Evolutionary conservation across 1,140 invertebrate species (phyloP), one percentile per base, ranked within the genome.

Genomic region (Eufriesea mexicana): DNA sequence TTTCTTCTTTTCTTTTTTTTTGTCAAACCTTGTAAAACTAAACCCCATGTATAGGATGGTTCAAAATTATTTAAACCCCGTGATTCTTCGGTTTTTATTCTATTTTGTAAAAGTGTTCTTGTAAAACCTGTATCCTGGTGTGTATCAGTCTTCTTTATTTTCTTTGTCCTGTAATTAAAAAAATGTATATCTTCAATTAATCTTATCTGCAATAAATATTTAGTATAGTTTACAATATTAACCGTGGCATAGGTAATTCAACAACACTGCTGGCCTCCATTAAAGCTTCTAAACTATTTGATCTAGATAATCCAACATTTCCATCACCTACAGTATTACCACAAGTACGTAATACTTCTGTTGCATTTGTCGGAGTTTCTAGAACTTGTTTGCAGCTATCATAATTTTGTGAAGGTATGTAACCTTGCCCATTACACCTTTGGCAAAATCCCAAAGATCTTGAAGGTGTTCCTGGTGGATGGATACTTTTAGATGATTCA

Each of bases 221-320:
- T 70, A 45, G 7, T 28, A n/a, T 23, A 55, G 35, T 59, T 55
- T 6, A 28, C 5, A n/a, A 73, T 18, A 92, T 94, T 93, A 89
- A 96, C 94, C 91, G 92, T 76, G 95, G 95, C 94, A 96, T 94
- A 5, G 96, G 96, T 28, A 96, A 94, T 92, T 96, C 95, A 59
- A 96, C 92, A 42, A 96, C 93, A 84, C 92, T 90, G 89, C 94
- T 95, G 77, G 92, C 94, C 85, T 93, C 91, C 83, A 93, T 92
- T 51, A 93, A 85, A 85, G 92, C 89, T 55, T 93, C 93, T 23
- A 94, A 79, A 85, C 91, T 92, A 47, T 92, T 90, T 5, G 88
- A 88, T n/a, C 91, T 79, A 20, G 87, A 66, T 18, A 89, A 61
- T 83, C 82, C 80, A 71, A 79, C 83, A 28, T 78, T 89, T 71